phyloP scores from a whole-genome alignment of 1,140 invertebrate species.

The Bathynomus jamesi region DNA sequence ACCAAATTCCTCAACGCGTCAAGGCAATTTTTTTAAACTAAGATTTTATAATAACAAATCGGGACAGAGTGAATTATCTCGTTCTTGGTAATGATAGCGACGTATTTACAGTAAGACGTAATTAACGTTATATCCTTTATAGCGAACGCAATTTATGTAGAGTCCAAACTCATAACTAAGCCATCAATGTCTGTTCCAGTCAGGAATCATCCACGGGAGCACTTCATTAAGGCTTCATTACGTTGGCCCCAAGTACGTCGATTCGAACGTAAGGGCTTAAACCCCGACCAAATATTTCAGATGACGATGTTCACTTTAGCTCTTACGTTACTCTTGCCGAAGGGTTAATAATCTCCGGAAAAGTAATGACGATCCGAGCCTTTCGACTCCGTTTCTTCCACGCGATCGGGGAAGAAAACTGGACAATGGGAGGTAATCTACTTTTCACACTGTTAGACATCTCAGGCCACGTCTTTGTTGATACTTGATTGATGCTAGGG shows the following conservation, averaged over 20 bases:
- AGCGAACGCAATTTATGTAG: not conserved
- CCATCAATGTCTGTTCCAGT: not conserved
- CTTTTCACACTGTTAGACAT: constrained; percentile 18
- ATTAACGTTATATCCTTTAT: not conserved
- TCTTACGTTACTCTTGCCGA: not conserved
- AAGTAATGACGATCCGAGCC: not conserved
- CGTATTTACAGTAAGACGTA: not conserved
- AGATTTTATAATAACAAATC: not conserved
- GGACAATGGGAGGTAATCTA: constrained; percentile 20
- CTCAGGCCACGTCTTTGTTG: constrained; percentile 6
- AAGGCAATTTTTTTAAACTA: not conserved
- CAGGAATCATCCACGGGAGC: not conserved
- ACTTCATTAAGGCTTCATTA: not conserved
- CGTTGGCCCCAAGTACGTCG: not conserved
- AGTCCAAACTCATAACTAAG: not conserved
- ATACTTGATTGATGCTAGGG: constrained; percentile 13
- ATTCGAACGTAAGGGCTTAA: not conserved
- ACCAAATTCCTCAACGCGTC: too few relatives aligned
- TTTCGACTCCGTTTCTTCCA: not conserved
- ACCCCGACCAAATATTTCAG: not conserved
- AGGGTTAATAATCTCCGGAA: not conserved
- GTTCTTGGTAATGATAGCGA: not conserved
- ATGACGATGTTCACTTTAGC: not conserved
- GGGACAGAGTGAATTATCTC: not conserved
- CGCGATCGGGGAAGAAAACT: constrained; percentile 1